Base-by-base conservation (phyloP, 1,140 invertebrate species). In the Lepidurus packardi region DNA sequence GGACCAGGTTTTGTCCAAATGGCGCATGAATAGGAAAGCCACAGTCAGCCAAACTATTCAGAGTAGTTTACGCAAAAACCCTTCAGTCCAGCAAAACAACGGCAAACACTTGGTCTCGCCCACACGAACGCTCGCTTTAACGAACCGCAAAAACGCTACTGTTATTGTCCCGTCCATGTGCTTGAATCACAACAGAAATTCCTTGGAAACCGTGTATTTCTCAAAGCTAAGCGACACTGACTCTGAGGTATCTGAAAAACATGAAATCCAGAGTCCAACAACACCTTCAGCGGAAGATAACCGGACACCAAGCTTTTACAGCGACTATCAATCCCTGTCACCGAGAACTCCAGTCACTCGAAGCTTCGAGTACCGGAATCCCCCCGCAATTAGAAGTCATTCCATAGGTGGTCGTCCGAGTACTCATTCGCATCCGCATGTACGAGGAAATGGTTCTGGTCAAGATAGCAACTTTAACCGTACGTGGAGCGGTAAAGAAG, bases 51-150 rank as follows among this genome's bases (percentile, higher is more conserved):
- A 65, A 16, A 65, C 53, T 16, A 65, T 65, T 65, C 53, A 65
- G 13, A 65, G 6, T 13, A 77, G 43, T 21, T 24, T 77, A 45
- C 25, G 75, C 13, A 47, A 43, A 25, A 77, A 77, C 16, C 75
- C 75, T 25, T 77, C 75, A 1, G 75, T 65, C 53, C 53, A 65
- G 13, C 53, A 65, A 13, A 65, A 65, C 53, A 65, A 65, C 10
- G 21, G 53, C 53, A 65, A 65, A n/a, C 53, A 21, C 21, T 13
- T 16, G 45, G 45, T 10, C 13, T 9, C 53, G 21, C 53, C 53
- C 8, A 11, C 53, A 1, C 16, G 21, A 65, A 65, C 21, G 16
- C 9, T 21, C 1, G 21, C 16, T 65, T 13, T 65, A 5, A 16
- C 53, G 16, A 65, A 7, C 21, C 53, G 53, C 53, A 65, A 65